Evolutionary conservation across 2,113 vertebrate species (phyloP).

Genomic region (Taurulus bubalis): DNA sequence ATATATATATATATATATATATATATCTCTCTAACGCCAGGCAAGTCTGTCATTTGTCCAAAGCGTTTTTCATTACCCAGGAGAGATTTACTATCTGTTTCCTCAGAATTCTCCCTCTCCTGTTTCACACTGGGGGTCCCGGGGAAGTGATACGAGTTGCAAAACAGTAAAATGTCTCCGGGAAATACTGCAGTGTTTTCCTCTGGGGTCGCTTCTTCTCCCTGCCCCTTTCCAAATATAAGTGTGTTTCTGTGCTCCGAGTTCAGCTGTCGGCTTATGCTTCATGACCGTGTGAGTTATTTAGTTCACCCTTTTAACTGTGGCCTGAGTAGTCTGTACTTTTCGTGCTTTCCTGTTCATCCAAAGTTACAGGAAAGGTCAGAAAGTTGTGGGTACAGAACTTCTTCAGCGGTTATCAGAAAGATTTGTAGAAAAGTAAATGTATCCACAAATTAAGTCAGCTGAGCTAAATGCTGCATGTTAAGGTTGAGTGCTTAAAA

Average conservation of each 20-base stretch:
- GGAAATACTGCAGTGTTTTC: constrained; percentile 27
- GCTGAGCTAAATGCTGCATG: not conserved
- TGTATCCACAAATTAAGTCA: not conserved
- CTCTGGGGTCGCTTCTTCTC: constrained; percentile 28
- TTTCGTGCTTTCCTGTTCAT: not conserved
- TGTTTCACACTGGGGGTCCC: not conserved
- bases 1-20: too few species aligned
- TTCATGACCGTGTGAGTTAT: constrained; percentile 59
- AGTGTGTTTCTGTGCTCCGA: constrained; percentile 31
- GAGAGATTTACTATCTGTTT: constrained; percentile 41
- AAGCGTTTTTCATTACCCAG: not conserved
- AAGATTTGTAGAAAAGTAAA: not conserved
- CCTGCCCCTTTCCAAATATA: constrained; percentile 44
- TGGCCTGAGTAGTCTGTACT: not conserved
- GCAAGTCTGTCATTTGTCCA: not conserved
- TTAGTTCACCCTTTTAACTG: constrained; percentile 28
- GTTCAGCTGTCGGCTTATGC: constrained; percentile 51
- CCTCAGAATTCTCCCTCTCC: not conserved
- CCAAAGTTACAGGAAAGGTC: not conserved
- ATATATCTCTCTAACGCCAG: not conserved
- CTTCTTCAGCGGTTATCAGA: not conserved
- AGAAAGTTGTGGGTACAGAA: not conserved
- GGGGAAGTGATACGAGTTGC: constrained; percentile 5
- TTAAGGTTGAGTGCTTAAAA: not conserved
- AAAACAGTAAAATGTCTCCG: constrained; percentile 33